phyloP scores from a whole-genome alignment of 2,797 vertebrate species.

The Lacerta agilis region DNA sequence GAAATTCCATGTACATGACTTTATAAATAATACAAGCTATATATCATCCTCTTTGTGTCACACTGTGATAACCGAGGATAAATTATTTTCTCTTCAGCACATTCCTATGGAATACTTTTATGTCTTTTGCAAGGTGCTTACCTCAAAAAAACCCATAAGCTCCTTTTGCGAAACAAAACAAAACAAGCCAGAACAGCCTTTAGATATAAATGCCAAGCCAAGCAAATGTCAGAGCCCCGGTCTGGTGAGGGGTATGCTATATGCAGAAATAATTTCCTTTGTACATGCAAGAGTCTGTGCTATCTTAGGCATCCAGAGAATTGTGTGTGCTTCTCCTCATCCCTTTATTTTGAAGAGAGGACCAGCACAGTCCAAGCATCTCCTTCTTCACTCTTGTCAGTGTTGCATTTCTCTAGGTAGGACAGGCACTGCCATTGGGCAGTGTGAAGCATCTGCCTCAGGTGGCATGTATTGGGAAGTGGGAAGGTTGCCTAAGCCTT shows the following conservation, averaged over 20 bases:
- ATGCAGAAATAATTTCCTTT: neutral
- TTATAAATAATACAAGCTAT: slow-evolving; percentile 19
- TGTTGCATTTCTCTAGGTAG: neutral
- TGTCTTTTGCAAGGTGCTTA: neutral
- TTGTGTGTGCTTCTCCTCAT: too few relatives aligned
- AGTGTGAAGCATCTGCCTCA: too few relatives aligned
- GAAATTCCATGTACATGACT: slow-evolving; percentile 6
- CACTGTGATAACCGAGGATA: slow-evolving; percentile 10
- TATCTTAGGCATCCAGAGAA: neutral
- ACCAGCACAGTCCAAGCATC: neutral
- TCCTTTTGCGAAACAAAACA: neutral
- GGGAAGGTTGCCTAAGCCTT: neutral
- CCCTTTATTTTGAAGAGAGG: neutral
- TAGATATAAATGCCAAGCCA: neutral
- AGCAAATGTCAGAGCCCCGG: too few relatives aligned
- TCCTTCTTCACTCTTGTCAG: neutral
- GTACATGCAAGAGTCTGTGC: neutral
- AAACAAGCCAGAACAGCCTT: neutral
- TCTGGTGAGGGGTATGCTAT: neutral
- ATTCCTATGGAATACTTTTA: neutral
- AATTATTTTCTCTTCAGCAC: slow-evolving; percentile 6
- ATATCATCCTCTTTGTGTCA: neutral
- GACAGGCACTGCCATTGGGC: neutral
- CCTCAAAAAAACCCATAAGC: neutral
- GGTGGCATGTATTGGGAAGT: too few relatives aligned